These are phyloP conservation scores for Serilophus lunatus DNA, from an alignment of 2,113 vertebrate genomes.

Conservation along the genomic window DNA sequence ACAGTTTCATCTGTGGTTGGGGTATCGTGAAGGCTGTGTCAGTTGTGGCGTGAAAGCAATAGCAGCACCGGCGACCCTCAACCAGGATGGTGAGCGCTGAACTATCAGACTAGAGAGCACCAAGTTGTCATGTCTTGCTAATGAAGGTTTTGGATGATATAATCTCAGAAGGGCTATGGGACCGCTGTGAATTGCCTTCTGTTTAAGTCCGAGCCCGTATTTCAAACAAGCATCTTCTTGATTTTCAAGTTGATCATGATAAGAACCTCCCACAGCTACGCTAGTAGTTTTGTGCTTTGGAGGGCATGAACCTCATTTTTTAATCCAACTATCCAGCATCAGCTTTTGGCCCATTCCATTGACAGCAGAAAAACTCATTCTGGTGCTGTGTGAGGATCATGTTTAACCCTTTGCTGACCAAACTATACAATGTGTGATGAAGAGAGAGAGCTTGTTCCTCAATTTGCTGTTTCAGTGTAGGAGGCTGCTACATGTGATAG, in stretches of 20 bases:
- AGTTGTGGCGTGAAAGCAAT: background rate
- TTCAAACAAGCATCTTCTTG: background rate
- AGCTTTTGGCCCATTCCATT: background rate
- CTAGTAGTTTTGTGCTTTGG: background rate
- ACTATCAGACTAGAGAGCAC: rapidly evolving
- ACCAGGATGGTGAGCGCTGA: background rate
- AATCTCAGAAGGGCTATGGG: background rate
- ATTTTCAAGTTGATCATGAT: rapidly evolving
- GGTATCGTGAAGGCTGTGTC: background rate
- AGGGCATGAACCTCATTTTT: background rate
- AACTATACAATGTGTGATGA: rapidly evolving
- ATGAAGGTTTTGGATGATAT: background rate
- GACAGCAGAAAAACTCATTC: background rate
- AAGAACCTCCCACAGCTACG: background rate
- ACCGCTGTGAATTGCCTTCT: background rate
- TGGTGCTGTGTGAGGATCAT: background rate
- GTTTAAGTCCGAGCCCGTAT: background rate
- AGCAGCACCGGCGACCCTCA: background rate
- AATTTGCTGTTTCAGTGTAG: background rate
- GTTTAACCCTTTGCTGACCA: background rate
- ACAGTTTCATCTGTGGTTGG: background rate
- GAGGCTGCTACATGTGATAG: background rate
- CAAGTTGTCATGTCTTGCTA: background rate
- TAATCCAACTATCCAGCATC: background rate
- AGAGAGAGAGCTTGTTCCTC: background rate